phyloP scores from a whole-genome alignment of 2,113 vertebrate species.

The Anas platyrhynchos region DNA sequence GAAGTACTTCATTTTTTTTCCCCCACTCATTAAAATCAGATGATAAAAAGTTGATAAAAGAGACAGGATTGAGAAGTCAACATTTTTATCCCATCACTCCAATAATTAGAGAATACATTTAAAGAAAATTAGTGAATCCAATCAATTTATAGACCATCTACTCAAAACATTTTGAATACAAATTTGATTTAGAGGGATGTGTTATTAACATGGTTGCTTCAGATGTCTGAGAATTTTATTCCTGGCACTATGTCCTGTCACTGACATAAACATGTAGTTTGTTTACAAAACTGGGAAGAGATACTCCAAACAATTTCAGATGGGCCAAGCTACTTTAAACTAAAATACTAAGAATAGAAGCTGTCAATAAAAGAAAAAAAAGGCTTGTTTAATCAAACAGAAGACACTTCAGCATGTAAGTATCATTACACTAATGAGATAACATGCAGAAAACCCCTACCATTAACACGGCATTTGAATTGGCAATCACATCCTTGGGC shows the following conservation, averaged over 20 bases:
- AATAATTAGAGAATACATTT: background rate
- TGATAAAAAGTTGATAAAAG: background rate
- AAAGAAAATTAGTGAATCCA: background rate
- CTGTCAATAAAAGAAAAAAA: background rate
- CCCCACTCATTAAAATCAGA: background rate
- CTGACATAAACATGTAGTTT: background rate
- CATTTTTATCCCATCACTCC: background rate
- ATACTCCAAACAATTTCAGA: background rate
- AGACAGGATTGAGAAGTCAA: background rate
- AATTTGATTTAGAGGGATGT: background rate
- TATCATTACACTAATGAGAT: conserved; percentile 33
- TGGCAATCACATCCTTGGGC: conserved; percentile 83
- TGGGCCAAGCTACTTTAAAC: background rate
- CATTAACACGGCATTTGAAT: conserved; percentile 86
- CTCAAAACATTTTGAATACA: background rate
- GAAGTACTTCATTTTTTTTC: background rate
- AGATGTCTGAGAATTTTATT: background rate
- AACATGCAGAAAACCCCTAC: conserved; percentile 79
- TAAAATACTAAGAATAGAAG: background rate
- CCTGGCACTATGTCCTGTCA: background rate
- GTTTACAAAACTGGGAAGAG: background rate
- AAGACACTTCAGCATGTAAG: conserved; percentile 42
- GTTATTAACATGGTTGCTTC: background rate
- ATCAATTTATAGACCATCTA: background rate
- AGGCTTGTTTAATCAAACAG: conserved; percentile 16